A percentile compares a stretch with the other conserved stretches of the same genome.
These are phyloP conservation scores for Aegypius monachus DNA, from an alignment of 2,113 vertebrate genomes.

Conservation along the genomic window DNA sequence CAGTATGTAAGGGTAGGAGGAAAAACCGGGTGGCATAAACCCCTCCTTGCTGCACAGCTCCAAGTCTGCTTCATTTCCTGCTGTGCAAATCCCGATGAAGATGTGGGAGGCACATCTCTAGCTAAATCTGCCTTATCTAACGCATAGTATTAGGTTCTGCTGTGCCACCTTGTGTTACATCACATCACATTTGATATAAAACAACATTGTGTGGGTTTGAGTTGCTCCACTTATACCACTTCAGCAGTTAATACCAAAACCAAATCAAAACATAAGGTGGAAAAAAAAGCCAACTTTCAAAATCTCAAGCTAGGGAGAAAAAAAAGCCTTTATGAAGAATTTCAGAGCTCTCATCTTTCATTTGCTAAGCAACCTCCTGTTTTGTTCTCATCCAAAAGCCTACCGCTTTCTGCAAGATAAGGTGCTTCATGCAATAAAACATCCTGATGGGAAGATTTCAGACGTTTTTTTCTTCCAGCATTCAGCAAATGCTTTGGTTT, in stretches of 20 bases:
- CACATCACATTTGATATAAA: conserved; percentile 39
- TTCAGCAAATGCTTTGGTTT: background rate
- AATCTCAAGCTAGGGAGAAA: background rate
- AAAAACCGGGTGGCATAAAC: background rate
- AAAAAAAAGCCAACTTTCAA: background rate
- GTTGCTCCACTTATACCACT: background rate
- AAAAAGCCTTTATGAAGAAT: background rate
- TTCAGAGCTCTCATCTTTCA: background rate
- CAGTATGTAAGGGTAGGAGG: background rate
- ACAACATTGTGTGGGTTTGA: background rate
- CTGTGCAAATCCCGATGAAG: background rate
- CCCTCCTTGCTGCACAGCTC: background rate
- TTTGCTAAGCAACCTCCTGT: background rate
- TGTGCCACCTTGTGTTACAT: conserved; percentile 77
- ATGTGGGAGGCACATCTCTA: conserved; percentile 44
- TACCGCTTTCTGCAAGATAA: background rate
- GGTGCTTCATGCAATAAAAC: background rate
- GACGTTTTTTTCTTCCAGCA: background rate
- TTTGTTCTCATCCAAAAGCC: background rate
- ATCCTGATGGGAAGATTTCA: background rate
- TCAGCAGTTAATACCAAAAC: conserved; percentile 10
- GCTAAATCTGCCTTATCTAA: conserved; percentile 41
- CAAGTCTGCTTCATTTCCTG: conserved; percentile 24
- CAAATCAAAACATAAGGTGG: background rate
- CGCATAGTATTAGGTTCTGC: conserved; percentile 52